Base-by-base conservation (phyloP, 1,140 invertebrate genomes). In the Rhynchophorus ferrugineus region DNA sequence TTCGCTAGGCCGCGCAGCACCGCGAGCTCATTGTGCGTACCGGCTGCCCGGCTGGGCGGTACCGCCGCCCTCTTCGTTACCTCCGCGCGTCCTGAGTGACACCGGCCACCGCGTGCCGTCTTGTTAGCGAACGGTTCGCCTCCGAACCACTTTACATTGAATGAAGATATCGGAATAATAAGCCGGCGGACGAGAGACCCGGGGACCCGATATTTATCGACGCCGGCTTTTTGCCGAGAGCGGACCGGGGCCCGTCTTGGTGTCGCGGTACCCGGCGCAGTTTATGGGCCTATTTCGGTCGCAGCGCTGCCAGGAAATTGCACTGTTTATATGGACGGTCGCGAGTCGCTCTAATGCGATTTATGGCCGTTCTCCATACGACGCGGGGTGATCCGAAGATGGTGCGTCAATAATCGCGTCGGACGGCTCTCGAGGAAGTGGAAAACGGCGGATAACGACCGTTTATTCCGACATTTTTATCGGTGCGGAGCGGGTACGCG, bases 141-240 rank as follows among this genome's bases (percentile, higher is more conserved):
- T 56, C 61, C 58, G 55, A 57, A 48, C 61, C 62, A 65, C 64
- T 67, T 67, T 67, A 67, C 65, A 67, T 67, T 67, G 63, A 67
- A 67, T 67, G 65, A 67, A 67, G 63, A 67, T 67, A 65, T 67
- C 65, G 65, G 63, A 62, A 65, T 65, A 65, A 65, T 65, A 65
- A 64, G 64, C 5, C 24, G 24, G 24, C 24, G 24, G 24, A 29
- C 24, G 64, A 64, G 61, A 62, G 63, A 60, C 60, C 57, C 55
- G 47, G 57, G 46, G 54, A 21, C 50, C 46, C 57, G 63, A 63
- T 65, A 65, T 65, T 65, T 65, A 65, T 65, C 63, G 56, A 61
- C 37, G 39, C 38, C 37, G 41, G 38, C 59, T 58, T 62, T 63
- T 63, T 58, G 51, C 58, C 54, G 56, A 60, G 60, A 60, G 58